Evolutionary conservation across 2,888 invertebrate genomes (phyloP).

Genomic region (Cephalotes varians): DNA sequence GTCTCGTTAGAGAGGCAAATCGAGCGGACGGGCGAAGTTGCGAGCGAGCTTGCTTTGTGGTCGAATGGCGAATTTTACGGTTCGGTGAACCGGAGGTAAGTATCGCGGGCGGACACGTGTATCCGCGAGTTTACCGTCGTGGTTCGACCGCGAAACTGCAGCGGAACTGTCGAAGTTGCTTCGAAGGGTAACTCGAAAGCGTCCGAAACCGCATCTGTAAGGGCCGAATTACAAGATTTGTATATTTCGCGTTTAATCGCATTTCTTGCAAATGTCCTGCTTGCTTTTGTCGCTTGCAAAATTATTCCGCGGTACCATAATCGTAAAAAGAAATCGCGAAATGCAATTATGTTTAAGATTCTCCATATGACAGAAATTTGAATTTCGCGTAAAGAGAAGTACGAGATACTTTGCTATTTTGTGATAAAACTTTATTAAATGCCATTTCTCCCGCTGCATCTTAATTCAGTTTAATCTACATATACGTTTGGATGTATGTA

Average conservation of each 20-base stretch:
- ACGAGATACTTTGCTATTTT: neutral
- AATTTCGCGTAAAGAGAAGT: neutral
- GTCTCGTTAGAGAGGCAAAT: slow-evolving; percentile 50
- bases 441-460: neutral
- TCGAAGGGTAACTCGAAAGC: slow-evolving; percentile 25
- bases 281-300: neutral
- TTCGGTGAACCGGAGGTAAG: slow-evolving; percentile 33
- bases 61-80: slow-evolving; percentile 41
- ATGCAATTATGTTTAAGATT: neutral
- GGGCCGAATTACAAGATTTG: neutral
- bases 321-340: neutral
- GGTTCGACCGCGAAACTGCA: slow-evolving; percentile 28
- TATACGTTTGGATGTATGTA: neutral
- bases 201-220: neutral
- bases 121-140: slow-evolving; percentile 38
- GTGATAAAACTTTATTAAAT: neutral
- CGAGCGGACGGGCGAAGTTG: slow-evolving; percentile 38
- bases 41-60: slow-evolving; percentile 41
- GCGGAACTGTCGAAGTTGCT: slow-evolving; percentile 30
- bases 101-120: slow-evolving; percentile 18
- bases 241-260: neutral
- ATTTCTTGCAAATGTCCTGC: neutral
- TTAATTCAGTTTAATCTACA: slow-evolving; percentile 4
- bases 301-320: neutral
- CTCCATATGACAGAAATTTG: neutral